phyloP scores from a whole-genome alignment of 2,113 vertebrate genomes.

The Stigmatopora argus region DNA sequence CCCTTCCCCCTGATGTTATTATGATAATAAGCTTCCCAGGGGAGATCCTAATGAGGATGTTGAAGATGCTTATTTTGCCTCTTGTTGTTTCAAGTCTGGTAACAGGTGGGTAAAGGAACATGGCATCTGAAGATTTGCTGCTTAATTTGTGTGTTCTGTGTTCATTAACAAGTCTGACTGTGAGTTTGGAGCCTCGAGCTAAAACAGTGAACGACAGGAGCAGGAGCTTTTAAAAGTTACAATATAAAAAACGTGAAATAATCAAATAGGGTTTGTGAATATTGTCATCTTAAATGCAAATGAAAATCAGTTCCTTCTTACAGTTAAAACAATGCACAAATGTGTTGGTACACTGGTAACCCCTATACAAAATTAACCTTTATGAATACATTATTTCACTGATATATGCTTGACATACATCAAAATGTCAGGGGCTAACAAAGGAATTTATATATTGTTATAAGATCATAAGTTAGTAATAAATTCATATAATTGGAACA shows the following conservation, averaged over 20 bases:
- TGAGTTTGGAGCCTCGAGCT: neutral
- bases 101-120: constrained; percentile 75
- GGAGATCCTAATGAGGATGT: constrained; percentile 98
- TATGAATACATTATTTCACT: neutral
- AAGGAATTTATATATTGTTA: neutral
- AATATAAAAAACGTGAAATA: neutral
- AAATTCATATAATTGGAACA: neutral
- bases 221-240: neutral
- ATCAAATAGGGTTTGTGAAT: neutral
- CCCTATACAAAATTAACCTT: neutral
- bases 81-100: constrained; percentile 98
- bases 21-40: constrained; percentile 95
- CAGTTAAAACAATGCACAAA: neutral
- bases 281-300: neutral
- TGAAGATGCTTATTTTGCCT: constrained; percentile 98
- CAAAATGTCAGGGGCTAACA: neutral
- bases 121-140: constrained; percentile 18
- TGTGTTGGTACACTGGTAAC: neutral
- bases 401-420: neutral
- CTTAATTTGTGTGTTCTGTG: constrained; percentile 24
- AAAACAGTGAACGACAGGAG: neutral
- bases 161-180: neutral
- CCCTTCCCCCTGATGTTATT: constrained; percentile 85
- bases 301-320: neutral
- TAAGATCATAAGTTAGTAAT: too few species aligned